phyloP scores from a whole-genome alignment of 2,888 invertebrate genomes.

The Epicampocera succincta region DNA sequence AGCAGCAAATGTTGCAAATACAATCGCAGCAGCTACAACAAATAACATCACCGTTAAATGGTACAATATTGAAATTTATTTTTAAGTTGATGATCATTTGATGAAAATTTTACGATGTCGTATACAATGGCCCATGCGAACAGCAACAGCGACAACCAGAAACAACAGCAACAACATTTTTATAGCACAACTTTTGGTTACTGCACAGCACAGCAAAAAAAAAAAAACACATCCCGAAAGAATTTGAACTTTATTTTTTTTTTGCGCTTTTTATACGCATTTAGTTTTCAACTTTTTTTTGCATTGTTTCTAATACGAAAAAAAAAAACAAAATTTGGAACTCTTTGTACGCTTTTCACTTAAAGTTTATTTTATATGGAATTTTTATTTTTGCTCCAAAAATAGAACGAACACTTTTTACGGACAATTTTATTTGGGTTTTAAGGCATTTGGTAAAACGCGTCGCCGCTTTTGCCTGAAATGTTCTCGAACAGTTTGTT shows the following conservation, averaged over 20 bases:
- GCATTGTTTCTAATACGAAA: conserved; percentile 52
- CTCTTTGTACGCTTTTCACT: not conserved
- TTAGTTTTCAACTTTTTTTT: conserved; percentile 34
- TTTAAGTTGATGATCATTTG: conserved; percentile 74
- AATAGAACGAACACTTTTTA: conserved; percentile 60
- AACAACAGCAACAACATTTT: conserved; percentile 30
- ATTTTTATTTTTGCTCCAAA: conserved; percentile 26
- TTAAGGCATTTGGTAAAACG: conserved; percentile 43
- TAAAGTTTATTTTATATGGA: not conserved
- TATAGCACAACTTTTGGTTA: conserved; percentile 55
- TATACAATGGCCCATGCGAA: conserved; percentile 56
- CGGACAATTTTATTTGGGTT: conserved; percentile 43
- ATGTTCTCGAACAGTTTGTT: conserved; percentile 3
- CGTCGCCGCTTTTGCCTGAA: not conserved
- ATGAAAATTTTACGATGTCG: conserved; percentile 72
- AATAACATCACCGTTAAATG: conserved; percentile 77
- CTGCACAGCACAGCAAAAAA: conserved; percentile 35
- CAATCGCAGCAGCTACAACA: conserved; percentile 44
- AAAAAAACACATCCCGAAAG: conserved; percentile 53
- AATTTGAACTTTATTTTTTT: conserved; percentile 64
- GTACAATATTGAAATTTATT: conserved; percentile 80
- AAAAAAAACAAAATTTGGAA: not conserved
- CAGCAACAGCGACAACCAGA: no score
- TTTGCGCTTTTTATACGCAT: conserved; percentile 54
- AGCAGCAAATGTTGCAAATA: conserved; percentile 55